Conservation (phyloP, 2,797 vertebrate genomes). For the Sebastes iracundus region DNA sequence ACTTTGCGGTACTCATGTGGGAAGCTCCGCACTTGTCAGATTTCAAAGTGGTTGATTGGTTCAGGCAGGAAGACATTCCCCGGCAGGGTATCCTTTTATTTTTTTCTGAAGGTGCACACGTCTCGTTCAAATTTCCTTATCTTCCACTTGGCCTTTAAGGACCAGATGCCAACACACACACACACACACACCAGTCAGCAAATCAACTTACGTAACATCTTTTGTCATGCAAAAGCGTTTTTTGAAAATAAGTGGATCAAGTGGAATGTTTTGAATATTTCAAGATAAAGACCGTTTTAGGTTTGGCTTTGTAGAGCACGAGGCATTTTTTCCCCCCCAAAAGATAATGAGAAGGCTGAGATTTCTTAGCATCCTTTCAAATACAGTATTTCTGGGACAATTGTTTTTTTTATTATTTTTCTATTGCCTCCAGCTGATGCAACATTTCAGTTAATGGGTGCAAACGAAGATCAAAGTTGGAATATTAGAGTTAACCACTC, state of each 20-base stretch:
- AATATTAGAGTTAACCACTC: background rate
- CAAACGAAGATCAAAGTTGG: slow-evolving; percentile 35
- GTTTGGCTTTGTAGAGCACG: slow-evolving; percentile 29
- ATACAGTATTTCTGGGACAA: slow-evolving; percentile 33
- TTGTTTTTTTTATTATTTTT: slow-evolving; percentile 21
- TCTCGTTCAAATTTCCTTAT: slow-evolving; percentile 42
- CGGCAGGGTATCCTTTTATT: slow-evolving; percentile 4
- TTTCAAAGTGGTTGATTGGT: slow-evolving; percentile 55
- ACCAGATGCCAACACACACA: slow-evolving; percentile 8
- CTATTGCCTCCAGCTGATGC: slow-evolving; percentile 59
- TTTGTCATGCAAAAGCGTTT: slow-evolving; percentile 54
- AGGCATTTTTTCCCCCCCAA: background rate
- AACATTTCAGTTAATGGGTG: slow-evolving; percentile 57
- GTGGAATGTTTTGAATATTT: slow-evolving; percentile 59
- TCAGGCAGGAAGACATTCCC: slow-evolving; percentile 31
- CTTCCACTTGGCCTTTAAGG: slow-evolving; percentile 53
- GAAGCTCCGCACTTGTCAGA: slow-evolving; percentile 41
- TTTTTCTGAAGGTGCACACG: slow-evolving; percentile 12
- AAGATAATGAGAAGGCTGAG: slow-evolving; percentile 42
- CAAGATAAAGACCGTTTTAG: slow-evolving; percentile 45
- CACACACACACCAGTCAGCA: slow-evolving; percentile 22
- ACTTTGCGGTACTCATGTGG: slow-evolving; percentile 28
- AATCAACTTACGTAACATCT: slow-evolving; percentile 49
- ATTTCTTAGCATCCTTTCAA: slow-evolving; percentile 31
- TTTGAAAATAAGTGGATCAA: slow-evolving; percentile 57